Conservation (phyloP, 2,888 invertebrate genomes). For the Anodontia alba region DNA sequence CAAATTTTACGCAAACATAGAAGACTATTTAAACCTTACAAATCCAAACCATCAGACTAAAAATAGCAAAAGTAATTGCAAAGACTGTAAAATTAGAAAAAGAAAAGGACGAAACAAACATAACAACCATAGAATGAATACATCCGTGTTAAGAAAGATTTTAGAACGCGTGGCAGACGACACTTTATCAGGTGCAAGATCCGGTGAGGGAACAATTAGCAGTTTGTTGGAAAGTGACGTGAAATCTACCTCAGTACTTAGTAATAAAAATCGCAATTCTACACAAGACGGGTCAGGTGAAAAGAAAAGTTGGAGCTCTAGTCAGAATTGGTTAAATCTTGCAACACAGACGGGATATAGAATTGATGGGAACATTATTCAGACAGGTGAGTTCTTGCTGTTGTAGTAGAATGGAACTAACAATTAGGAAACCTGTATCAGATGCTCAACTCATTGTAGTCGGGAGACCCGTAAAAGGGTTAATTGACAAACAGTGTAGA, state of each 20-base stretch:
- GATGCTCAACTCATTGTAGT: no score
- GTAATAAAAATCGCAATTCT: background rate
- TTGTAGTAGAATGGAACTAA: no score
- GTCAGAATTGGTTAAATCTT: slow-evolving; percentile 48
- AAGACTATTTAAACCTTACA: slow-evolving; percentile 54
- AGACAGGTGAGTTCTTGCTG: slow-evolving; percentile 26
- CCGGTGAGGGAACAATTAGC: slow-evolving; percentile 49
- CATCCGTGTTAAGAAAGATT: slow-evolving; percentile 48
- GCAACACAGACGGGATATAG: slow-evolving; percentile 28
- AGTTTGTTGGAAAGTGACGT: slow-evolving; percentile 29
- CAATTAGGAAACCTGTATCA: no score
- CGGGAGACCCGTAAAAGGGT: no score
- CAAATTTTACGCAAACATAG: slow-evolving; percentile 30
- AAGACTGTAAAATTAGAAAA: slow-evolving; percentile 58
- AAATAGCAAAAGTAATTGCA: slow-evolving; percentile 41
- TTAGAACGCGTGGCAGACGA: slow-evolving; percentile 61
- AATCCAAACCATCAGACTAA: slow-evolving; percentile 36
- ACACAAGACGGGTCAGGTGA: background rate
- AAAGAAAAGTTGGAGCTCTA: slow-evolving; percentile 47
- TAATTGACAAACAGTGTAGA: no score
- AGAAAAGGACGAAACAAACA: slow-evolving; percentile 50
- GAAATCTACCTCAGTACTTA: background rate
- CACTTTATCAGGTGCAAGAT: slow-evolving; percentile 57
- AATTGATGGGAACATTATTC: slow-evolving; percentile 14
- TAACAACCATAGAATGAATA: slow-evolving; percentile 34